These are phyloP conservation scores for Luehdorfia chinensis DNA, from an alignment of 1,140 invertebrate species.

Conservation along the genomic window DNA sequence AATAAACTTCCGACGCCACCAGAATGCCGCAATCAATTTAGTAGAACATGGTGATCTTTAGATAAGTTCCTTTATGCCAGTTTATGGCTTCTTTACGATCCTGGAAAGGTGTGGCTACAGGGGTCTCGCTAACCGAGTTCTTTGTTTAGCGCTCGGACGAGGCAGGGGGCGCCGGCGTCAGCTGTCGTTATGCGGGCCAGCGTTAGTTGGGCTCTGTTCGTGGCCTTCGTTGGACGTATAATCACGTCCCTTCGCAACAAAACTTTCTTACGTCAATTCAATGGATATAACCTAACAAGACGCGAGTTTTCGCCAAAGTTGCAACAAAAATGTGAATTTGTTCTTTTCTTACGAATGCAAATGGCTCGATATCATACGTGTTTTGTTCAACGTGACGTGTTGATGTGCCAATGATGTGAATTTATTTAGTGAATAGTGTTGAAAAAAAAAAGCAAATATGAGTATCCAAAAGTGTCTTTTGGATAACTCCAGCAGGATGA, in stretches of 20 bases:
- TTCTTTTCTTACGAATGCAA: conserved; percentile 23
- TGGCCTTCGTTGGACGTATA: conserved; percentile 29
- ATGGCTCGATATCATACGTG: conserved; percentile 35
- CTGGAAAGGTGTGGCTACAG: conserved; percentile 18
- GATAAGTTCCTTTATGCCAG: conserved; percentile 1
- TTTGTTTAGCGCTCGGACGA: conserved; percentile 33
- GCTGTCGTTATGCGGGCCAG: conserved; percentile 17
- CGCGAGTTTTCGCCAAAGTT: conserved; percentile 34
- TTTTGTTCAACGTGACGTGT: conserved; percentile 45
- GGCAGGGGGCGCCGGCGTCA: conserved; percentile 32
- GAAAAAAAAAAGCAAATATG: conserved; percentile 45
- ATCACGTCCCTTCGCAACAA: conserved; percentile 26
- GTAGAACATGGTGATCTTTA: background rate
- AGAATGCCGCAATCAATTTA: conserved; percentile 3
- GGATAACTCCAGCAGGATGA: conserved; percentile 73
- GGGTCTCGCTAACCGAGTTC: conserved; percentile 24
- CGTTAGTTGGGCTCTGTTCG: conserved; percentile 42
- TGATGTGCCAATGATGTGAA: conserved; percentile 50
- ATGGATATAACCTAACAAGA: conserved; percentile 74
- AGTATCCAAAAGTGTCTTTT: conserved; percentile 73
- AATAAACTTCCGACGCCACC: background rate
- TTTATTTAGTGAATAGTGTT: conserved; percentile 41
- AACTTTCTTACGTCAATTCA: conserved; percentile 74
- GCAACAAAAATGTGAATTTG: conserved; percentile 53
- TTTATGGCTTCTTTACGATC: conserved; percentile 12